These are phyloP conservation scores for Pantherophis guttatus DNA, from an alignment of 2,113 vertebrate species.

Conservation along the genomic window DNA sequence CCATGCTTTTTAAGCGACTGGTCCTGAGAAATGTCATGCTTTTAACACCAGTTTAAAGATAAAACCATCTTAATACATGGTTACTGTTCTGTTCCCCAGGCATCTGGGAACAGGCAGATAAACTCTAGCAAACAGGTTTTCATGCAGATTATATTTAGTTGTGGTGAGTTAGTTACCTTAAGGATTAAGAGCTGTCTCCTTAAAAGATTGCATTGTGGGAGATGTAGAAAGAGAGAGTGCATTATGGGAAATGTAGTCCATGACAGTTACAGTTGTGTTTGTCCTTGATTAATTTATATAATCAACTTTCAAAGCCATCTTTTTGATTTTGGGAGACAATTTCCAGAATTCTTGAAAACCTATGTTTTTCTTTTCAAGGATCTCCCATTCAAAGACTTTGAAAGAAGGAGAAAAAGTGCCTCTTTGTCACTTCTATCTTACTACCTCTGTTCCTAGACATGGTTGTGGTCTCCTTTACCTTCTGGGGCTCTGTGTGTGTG, in stretches of 20 bases:
- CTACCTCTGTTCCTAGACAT: background rate
- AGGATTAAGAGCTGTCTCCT: no score
- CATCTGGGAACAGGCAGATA: no score
- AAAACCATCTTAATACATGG: background rate
- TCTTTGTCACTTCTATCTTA: background rate
- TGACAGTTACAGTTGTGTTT: background rate
- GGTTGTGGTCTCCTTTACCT: background rate
- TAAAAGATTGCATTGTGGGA: no score
- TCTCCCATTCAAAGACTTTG: background rate
- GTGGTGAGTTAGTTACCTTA: no score
- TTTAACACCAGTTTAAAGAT: background rate
- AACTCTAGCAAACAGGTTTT: no score
- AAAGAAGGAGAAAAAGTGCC: background rate
- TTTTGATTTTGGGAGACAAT: background rate
- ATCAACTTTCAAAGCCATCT: background rate
- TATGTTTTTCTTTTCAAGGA: background rate
- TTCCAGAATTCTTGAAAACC: background rate
- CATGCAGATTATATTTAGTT: no score
- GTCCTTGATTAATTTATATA: background rate
- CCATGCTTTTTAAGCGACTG: background rate
- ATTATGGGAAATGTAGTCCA: no score
- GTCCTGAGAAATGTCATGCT: background rate
- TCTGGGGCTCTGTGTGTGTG: no score
- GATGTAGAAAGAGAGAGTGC: no score
- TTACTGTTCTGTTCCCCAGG: no score